phyloP scores from a whole-genome alignment of 35 echinoderm and acorn worm genomes.

The Apostichopus parvimensis region DNA sequence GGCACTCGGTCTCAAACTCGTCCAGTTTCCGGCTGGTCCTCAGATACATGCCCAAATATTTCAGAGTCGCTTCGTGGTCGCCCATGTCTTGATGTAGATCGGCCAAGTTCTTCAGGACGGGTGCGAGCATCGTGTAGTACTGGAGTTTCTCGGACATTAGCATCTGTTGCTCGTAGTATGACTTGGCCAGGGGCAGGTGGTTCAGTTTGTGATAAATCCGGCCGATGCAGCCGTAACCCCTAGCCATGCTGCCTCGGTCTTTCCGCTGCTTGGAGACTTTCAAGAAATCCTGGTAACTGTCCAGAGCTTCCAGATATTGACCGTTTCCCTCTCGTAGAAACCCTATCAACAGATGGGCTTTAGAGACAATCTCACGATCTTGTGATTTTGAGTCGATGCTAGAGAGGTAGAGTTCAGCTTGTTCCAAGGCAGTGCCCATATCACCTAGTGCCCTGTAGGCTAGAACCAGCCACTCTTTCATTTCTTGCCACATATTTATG shows the following conservation, averaged over 20 bases:
- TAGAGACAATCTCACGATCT: slow-evolving; percentile 57
- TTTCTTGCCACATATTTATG: slow-evolving; percentile 47
- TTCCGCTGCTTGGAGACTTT: slow-evolving; percentile 56
- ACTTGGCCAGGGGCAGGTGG: slow-evolving; percentile 74
- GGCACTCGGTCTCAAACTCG: slow-evolving; percentile 92
- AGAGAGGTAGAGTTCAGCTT: slow-evolving; percentile 63
- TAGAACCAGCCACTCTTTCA: slow-evolving; percentile 72
- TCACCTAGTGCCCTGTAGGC: slow-evolving; percentile 73
- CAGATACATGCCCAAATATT: slow-evolving; percentile 76
- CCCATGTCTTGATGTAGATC: slow-evolving; percentile 66
- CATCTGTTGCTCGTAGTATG: slow-evolving; percentile 87
- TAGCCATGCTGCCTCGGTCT: slow-evolving; percentile 77
- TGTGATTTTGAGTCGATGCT: slow-evolving; percentile 17
- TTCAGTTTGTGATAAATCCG: slow-evolving; percentile 69
- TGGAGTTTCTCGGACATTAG: slow-evolving; percentile 73
- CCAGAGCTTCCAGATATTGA: slow-evolving; percentile 73
- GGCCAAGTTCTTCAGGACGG: slow-evolving; percentile 71
- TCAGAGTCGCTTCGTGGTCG: slow-evolving; percentile 49
- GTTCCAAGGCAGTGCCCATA: slow-evolving; percentile 57
- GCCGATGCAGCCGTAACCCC: slow-evolving; percentile 88
- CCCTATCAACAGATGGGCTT: slow-evolving; percentile 71
- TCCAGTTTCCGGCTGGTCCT: slow-evolving; percentile 80
- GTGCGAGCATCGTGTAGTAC: slow-evolving; percentile 71
- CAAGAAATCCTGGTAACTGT: slow-evolving; percentile 81
- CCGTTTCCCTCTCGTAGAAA: slow-evolving; percentile 64